These are phyloP conservation scores for Dendrocopos noguchii DNA, from an alignment of 2,113 vertebrate species.

Conservation along the genomic window DNA sequence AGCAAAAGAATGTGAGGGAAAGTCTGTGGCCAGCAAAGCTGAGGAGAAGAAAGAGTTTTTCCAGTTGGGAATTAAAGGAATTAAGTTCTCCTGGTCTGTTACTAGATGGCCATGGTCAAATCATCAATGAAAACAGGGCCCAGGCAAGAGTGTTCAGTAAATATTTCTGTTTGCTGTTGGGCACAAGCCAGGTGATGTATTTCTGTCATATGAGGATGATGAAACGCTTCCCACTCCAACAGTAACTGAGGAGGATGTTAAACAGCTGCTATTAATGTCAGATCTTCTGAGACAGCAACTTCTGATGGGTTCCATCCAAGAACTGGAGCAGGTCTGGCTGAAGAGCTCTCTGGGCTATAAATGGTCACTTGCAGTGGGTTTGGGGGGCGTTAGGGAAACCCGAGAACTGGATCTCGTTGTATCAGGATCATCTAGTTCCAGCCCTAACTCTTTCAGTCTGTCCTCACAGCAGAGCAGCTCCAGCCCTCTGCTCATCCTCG, in stretches of 20 bases:
- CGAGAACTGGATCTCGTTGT: not conserved
- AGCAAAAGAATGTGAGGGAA: not conserved
- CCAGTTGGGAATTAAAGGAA: not conserved
- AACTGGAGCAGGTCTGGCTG: constrained; percentile 28
- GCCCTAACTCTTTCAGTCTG: too few relatives aligned
- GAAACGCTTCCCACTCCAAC: constrained; percentile 62
- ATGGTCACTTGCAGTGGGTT: not conserved
- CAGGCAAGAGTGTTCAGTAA: not conserved
- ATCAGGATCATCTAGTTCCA: too few relatives aligned
- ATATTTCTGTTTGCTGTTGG: constrained; percentile 47
- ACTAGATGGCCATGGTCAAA: not conserved
- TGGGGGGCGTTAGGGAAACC: not conserved
- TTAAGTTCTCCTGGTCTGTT: not conserved
- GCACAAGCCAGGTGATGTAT: constrained; percentile 43
- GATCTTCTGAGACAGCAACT: constrained; percentile 45
- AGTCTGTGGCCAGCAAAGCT: not conserved
- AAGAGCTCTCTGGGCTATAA: constrained; percentile 20
- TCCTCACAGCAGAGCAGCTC: too few relatives aligned
- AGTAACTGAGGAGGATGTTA: constrained; percentile 57
- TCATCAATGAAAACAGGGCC: constrained; percentile 45
- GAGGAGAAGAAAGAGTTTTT: not conserved
- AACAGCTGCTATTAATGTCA: constrained; percentile 68
- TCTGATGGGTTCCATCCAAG: constrained; percentile 53
- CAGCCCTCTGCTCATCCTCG: too few relatives aligned
- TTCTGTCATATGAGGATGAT: constrained; percentile 62